phyloP scores from a whole-genome alignment of 2,797 vertebrate species.

The Moxostoma hubbsi region DNA sequence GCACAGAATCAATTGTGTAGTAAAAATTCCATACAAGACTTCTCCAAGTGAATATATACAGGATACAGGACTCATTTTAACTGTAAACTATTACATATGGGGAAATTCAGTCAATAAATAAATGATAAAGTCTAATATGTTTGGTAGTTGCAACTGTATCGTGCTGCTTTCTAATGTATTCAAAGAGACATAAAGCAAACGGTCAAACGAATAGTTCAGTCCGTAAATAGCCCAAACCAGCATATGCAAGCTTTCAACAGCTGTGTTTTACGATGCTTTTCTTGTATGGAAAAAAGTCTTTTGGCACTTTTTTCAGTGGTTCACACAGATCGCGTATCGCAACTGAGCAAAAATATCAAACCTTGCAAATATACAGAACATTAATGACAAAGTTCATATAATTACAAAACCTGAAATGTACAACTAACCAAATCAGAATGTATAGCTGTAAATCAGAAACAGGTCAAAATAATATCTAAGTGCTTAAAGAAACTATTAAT shows the following conservation, averaged over 20 bases:
- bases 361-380: too few relatives aligned
- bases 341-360: not conserved
- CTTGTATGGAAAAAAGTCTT: too few relatives aligned
- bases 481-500: conserved; percentile 32
- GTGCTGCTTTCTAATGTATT: not conserved
- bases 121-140: not conserved
- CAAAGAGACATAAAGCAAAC: not conserved
- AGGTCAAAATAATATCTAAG: conserved; percentile 14
- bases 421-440: too few relatives aligned
- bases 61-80: conserved; percentile 30
- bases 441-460: too few relatives aligned
- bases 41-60: conserved; percentile 28
- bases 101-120: conserved; percentile 7
- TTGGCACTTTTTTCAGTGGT: conserved; percentile 47
- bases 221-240: not conserved
- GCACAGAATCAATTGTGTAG: conserved; percentile 27
- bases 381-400: conserved; percentile 23
- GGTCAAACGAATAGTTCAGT: not conserved
- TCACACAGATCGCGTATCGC: conserved; percentile 24
- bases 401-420: not conserved
- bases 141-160: not conserved
- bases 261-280: not conserved
- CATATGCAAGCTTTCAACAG: not conserved
- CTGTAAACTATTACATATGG: conserved; percentile 34
- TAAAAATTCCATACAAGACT: conserved; percentile 42